phyloP scores from a whole-genome alignment of 1,140 invertebrate genomes.

The Drosophila ohnishii region DNA sequence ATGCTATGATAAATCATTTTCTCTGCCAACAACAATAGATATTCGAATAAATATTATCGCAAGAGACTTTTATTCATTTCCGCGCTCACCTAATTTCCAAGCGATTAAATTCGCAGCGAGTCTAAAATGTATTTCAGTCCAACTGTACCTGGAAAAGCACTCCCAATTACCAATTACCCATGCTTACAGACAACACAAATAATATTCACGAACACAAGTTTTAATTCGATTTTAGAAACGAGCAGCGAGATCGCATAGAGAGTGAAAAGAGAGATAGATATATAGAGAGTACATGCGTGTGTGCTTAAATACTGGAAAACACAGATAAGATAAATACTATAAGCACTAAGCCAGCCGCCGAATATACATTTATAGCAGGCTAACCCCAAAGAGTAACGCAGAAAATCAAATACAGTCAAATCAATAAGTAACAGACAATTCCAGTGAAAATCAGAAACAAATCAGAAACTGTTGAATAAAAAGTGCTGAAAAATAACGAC shows the following conservation, averaged over 20 bases:
- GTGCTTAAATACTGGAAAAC: slow-evolving; percentile 78
- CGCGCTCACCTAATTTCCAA: slow-evolving; percentile 45
- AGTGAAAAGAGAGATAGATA: slow-evolving; percentile 7
- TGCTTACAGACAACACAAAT: slow-evolving; percentile 55
- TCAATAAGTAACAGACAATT: slow-evolving; percentile 52
- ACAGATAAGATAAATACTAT: slow-evolving; percentile 74
- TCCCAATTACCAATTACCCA: slow-evolving; percentile 47
- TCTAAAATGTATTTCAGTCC: slow-evolving; percentile 27
- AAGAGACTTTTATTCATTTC: slow-evolving; percentile 6
- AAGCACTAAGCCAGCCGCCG: slow-evolving; percentile 21
- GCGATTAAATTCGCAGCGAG: slow-evolving; percentile 53
- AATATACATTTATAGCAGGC: slow-evolving; percentile 37
- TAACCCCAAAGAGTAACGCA: slow-evolving; percentile 27
- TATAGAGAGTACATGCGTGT: slow-evolving; percentile 47
- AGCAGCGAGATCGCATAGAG: slow-evolving; percentile 25
- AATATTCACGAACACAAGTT: slow-evolving; percentile 41
- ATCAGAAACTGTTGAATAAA: slow-evolving; percentile 32
- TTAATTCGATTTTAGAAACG: slow-evolving; percentile 67
- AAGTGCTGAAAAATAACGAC: slow-evolving; percentile 30
- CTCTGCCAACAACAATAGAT: slow-evolving; percentile 19
- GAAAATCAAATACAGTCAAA: slow-evolving; percentile 57
- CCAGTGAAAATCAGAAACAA: slow-evolving; percentile 45
- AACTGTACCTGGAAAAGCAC: slow-evolving; percentile 18
- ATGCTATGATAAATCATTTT: slow-evolving; percentile 13
- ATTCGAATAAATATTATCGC: slow-evolving; percentile 3